Percentiles rank a stretch among this genome's conserved stretches.
phyloP scores from a whole-genome alignment of 92 coral and sea anemone genomes.

The Meandrina meandrites region DNA sequence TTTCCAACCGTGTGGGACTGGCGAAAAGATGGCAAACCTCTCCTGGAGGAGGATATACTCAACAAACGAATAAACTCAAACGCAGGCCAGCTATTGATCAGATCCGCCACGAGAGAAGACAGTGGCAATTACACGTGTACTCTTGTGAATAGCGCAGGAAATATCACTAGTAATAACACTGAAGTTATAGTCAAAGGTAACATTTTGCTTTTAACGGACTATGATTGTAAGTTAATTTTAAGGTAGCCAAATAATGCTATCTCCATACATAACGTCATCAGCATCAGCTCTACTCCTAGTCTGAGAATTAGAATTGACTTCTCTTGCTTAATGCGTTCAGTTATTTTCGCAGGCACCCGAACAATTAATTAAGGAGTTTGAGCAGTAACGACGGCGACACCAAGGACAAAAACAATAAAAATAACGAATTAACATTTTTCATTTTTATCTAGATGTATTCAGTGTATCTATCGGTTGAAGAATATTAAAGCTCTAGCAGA shows the following conservation, averaged over 20 bases:
- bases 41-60: slow-evolving; percentile 28
- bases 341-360: too few relatives aligned
- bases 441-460: too few relatives aligned
- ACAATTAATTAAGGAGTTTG: too few relatives aligned
- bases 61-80: slow-evolving; percentile 35
- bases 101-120: slow-evolving; percentile 53
- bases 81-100: slow-evolving; percentile 56
- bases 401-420: too few relatives aligned
- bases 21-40: slow-evolving; percentile 80
- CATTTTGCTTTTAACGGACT: not conserved
- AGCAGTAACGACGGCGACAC: too few relatives aligned
- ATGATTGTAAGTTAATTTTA: not conserved
- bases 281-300: too few relatives aligned
- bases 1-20: slow-evolving; percentile 64
- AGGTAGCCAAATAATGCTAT: too few relatives aligned
- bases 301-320: too few relatives aligned
- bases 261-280: not conserved
- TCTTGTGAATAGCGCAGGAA: slow-evolving; percentile 71
- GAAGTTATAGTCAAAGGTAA: slow-evolving; percentile 64
- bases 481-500: too few relatives aligned
- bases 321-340: too few relatives aligned
- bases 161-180: slow-evolving; percentile 30
- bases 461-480: too few relatives aligned
- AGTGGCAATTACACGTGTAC: slow-evolving; percentile 80
- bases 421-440: too few relatives aligned